A percentile compares a stretch with the other conserved stretches of the same genome.
Conservation (phyloP, 23 tunicate species). For the Trididemnum miniatum region DNA sequence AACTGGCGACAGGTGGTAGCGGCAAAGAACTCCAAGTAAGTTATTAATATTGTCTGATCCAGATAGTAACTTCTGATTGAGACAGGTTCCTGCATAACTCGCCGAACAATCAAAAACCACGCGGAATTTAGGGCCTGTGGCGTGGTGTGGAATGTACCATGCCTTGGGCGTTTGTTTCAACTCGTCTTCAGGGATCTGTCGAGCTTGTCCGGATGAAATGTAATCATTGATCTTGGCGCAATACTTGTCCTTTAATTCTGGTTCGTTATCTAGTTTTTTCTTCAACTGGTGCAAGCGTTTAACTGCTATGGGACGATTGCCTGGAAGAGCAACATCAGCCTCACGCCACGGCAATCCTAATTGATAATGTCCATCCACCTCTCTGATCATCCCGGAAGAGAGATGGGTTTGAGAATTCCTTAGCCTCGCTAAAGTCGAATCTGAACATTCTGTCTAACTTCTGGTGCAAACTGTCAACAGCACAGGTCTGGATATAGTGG, state of each 20-base stretch:
- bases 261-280: neutral
- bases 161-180: neutral
- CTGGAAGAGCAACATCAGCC: neutral
- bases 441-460: neutral
- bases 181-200: neutral
- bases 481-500: neutral
- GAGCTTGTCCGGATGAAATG: neutral
- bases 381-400: neutral
- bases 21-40: no score
- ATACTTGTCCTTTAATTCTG: neutral
- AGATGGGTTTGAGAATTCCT: neutral
- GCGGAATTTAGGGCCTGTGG: no score
- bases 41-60: no score
- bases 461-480: neutral
- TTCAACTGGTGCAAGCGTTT: neutral
- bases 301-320: neutral
- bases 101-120: no score
- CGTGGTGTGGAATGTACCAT: no score
- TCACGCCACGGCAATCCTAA: slow-evolving; percentile 1
- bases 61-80: no score
- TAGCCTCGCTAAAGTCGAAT: neutral
- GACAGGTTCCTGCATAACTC: no score
- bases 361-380: slow-evolving; percentile 6
- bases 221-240: neutral
- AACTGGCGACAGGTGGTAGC: no score